These are phyloP conservation scores for Melanophora roralis DNA, from an alignment of 2,888 invertebrate genomes.

Conservation along the genomic window DNA sequence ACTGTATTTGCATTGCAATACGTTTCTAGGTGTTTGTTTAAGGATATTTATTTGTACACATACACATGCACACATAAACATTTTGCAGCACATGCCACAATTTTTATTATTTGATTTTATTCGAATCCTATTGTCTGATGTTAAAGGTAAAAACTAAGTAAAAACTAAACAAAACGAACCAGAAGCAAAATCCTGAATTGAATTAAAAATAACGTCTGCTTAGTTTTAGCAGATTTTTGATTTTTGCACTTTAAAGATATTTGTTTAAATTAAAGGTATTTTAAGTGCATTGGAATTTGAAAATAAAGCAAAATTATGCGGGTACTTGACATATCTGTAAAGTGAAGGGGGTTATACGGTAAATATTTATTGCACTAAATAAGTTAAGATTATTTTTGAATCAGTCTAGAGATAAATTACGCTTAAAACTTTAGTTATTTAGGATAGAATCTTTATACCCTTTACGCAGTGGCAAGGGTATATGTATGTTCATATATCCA, in stretches of 20 bases:
- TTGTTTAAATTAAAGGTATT: neutral
- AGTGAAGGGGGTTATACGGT: neutral
- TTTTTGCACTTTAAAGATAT: neutral
- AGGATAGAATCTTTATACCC: too few relatives aligned
- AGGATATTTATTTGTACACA: slow-evolving; percentile 26
- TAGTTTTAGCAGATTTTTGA: neutral
- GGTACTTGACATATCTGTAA: slow-evolving; percentile 16
- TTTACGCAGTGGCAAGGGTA: too few relatives aligned
- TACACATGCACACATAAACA: neutral
- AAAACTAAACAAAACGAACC: neutral
- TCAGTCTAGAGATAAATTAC: too few relatives aligned
- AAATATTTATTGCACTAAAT: too few relatives aligned
- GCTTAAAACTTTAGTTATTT: too few relatives aligned
- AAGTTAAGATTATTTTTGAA: too few relatives aligned
- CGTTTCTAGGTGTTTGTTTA: slow-evolving; percentile 23
- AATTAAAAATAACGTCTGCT: slow-evolving; percentile 1
- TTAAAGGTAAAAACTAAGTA: neutral
- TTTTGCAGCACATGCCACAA: slow-evolving; percentile 60
- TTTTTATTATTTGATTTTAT: slow-evolving; percentile 56
- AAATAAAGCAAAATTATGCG: slow-evolving; percentile 4
- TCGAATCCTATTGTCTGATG: slow-evolving; percentile 19
- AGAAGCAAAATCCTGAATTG: neutral
- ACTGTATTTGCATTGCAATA: neutral
- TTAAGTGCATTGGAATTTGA: slow-evolving; percentile 19
- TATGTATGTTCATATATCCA: too few relatives aligned